A percentile compares a stretch with the other conserved stretches of the same genome.
These are phyloP conservation scores for Neolamprologus devosi DNA, from an alignment of 2,113 vertebrate genomes.

Conservation along the genomic window DNA sequence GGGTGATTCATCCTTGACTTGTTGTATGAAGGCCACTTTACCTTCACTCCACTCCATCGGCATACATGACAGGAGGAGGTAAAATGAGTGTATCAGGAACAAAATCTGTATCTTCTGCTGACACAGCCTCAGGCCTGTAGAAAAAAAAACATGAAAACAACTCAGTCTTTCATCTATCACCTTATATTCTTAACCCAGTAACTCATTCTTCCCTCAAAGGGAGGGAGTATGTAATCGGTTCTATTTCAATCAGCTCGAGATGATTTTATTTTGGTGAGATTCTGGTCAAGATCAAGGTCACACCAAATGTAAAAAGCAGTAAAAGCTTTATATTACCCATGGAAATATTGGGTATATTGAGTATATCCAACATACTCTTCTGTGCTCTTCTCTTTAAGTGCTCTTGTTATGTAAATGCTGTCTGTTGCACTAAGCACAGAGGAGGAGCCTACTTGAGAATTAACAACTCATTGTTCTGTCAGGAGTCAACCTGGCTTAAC, in stretches of 20 bases:
- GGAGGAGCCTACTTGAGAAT: not conserved
- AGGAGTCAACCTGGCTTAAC: not conserved
- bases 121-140: slow-evolving; percentile 10
- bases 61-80: slow-evolving; percentile 72
- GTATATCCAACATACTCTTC: not conserved
- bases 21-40: not conserved
- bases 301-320: not conserved
- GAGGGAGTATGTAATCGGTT: not conserved
- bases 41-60: slow-evolving; percentile 15
- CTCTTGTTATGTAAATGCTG: not conserved
- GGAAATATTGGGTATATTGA: not conserved
- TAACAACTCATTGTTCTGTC: not conserved
- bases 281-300: not conserved
- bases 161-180: too few species aligned
- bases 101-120: not conserved
- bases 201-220: not conserved
- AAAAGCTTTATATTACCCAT: not conserved
- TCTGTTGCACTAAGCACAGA: not conserved
- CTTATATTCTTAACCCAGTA: not conserved
- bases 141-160: not conserved
- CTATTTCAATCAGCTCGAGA: not conserved
- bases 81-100: slow-evolving; percentile 37
- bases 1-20: not conserved
- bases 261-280: not conserved
- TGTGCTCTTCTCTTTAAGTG: not conserved